Percentiles rank a stretch among this genome's conserved stretches.
phyloP scores from a whole-genome alignment of 2,797 vertebrate species.

The Xenopus petersii region DNA sequence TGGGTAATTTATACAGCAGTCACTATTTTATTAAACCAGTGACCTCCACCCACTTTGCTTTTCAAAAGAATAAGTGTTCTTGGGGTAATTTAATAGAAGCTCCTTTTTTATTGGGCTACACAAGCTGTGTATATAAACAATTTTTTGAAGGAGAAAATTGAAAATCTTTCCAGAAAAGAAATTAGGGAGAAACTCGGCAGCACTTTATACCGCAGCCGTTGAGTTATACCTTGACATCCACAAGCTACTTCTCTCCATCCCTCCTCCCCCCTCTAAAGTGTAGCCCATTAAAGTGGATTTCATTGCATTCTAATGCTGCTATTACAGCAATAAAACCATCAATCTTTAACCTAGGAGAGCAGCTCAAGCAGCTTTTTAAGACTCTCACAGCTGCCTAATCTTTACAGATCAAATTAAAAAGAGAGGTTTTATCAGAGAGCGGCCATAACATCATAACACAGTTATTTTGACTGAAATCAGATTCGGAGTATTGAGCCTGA shows the following conservation, averaged over 20 bases:
- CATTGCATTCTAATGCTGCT: slow-evolving; percentile 71
- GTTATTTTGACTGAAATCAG: slow-evolving; percentile 50
- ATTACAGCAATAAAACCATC: slow-evolving; percentile 75
- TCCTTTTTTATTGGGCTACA: too few species aligned
- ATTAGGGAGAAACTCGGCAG: slow-evolving; percentile 8
- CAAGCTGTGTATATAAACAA: too few species aligned
- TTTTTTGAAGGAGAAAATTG: too few species aligned
- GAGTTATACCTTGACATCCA: slow-evolving; percentile 39
- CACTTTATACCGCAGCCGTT: slow-evolving; percentile 12
- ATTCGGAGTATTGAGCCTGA: slow-evolving; percentile 44
- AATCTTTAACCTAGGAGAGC: slow-evolving; percentile 55
- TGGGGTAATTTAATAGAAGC: too few species aligned
- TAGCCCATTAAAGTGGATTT: slow-evolving; percentile 55
- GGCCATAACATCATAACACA: slow-evolving; percentile 50
- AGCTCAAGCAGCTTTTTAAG: slow-evolving; percentile 49
- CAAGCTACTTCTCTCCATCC: slow-evolving; percentile 33
- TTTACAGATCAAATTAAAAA: slow-evolving; percentile 70
- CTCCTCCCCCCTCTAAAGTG: slow-evolving; percentile 42
- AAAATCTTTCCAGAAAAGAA: too few species aligned
- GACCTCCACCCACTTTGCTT: too few species aligned
- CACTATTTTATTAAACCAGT: too few species aligned
- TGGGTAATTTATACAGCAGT: too few species aligned
- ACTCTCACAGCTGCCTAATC: slow-evolving; percentile 58
- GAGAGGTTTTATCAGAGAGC: slow-evolving; percentile 51
- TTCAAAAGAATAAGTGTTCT: too few species aligned